These are phyloP conservation scores for Naja naja DNA, from an alignment of 2,113 vertebrate genomes.

Conservation along the genomic window DNA sequence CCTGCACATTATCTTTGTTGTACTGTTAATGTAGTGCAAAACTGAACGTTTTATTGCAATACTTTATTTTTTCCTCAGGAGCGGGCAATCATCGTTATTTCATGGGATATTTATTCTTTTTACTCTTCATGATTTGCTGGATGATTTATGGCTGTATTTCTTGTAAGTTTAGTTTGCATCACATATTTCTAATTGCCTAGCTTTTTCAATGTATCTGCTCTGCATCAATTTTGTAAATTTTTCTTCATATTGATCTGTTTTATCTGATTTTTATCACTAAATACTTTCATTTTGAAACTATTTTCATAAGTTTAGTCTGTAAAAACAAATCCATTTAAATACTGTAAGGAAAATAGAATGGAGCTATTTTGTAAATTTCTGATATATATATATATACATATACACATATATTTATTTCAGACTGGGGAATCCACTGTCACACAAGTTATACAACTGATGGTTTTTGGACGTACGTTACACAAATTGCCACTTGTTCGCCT, in stretches of 20 bases:
- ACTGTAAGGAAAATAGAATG: neutral
- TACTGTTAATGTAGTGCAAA: conserved; percentile 34
- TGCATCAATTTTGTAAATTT: neutral
- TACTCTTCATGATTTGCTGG: conserved; percentile 99
- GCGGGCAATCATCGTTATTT: conserved; percentile 98
- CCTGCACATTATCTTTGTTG: neutral
- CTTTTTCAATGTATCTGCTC: rapidly evolving
- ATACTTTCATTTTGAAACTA: neutral
- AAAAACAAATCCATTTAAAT: neutral
- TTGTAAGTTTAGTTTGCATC: conserved; percentile 79
- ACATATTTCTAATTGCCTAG: conserved; percentile 23
- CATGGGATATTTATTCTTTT: conserved; percentile 97
- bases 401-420: conserved; percentile 62
- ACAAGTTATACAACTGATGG: conserved; percentile 92
- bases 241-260: neutral
- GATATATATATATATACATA: neutral
- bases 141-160: conserved; percentile 98
- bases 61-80: conserved; percentile 73
- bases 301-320: neutral
- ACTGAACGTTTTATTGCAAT: conserved; percentile 13
- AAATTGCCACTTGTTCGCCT: conserved; percentile 95
- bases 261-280: neutral
- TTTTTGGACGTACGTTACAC: conserved; percentile 94
- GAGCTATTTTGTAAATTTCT: neutral
- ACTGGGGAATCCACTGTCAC: conserved; percentile 95